phyloP scores from a whole-genome alignment of 1,140 invertebrate species.

The Eumaeus atala region DNA sequence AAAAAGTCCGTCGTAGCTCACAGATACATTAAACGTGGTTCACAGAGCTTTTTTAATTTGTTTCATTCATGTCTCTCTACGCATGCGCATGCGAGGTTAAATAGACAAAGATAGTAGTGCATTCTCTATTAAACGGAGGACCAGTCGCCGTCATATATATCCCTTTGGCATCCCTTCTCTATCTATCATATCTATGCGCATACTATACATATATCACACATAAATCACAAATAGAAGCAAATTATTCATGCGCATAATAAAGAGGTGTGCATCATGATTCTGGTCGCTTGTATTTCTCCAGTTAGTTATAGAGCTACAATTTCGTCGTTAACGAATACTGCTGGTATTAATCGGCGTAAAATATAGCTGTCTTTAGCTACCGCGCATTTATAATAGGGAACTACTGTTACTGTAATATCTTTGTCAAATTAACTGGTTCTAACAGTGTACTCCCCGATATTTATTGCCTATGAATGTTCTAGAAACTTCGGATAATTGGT shows the following conservation, averaged over 20 bases:
- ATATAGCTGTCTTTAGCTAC: constrained; percentile 7
- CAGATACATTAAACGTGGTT: too few relatives aligned
- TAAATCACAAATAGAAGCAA: constrained; percentile 50
- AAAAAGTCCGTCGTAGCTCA: too few relatives aligned
- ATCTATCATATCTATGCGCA: too few relatives aligned
- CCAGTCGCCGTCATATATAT: too few relatives aligned
- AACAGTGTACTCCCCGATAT: not conserved
- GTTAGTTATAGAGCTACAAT: constrained; percentile 27
- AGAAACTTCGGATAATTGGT: constrained; percentile 7
- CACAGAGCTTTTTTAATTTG: too few relatives aligned
- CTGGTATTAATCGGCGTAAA: constrained; percentile 3
- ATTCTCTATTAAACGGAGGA: too few relatives aligned
- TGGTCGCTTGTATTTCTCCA: constrained; percentile 48
- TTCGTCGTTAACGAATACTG: not conserved
- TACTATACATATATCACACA: too few relatives aligned
- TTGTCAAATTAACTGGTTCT: constrained; percentile 7
- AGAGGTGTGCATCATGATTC: constrained; percentile 54
- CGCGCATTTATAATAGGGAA: constrained; percentile 4
- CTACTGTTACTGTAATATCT: constrained; percentile 7
- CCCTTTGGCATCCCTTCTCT: too few relatives aligned
- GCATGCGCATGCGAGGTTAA: too few relatives aligned
- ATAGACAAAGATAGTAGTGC: too few relatives aligned
- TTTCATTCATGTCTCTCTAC: too few relatives aligned
- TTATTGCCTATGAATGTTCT: not conserved
- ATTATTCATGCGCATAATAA: constrained; percentile 73